Percentiles rank a stretch among this genome's conserved stretches.
Conservation (phyloP, 2,113 vertebrate genomes). For the Brevimyrus niger region DNA sequence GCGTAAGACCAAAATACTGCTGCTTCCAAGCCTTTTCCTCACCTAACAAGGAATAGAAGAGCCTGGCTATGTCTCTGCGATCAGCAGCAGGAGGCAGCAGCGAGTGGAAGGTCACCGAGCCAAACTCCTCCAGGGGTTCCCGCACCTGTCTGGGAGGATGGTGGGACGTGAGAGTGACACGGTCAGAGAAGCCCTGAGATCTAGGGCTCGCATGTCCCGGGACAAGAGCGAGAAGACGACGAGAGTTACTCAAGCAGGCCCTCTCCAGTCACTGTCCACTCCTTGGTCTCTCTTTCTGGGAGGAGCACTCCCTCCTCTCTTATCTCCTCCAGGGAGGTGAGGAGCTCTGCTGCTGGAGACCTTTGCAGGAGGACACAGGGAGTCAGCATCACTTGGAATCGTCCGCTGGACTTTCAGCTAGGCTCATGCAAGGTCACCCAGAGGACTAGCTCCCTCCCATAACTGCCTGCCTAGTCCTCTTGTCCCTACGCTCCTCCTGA, state of each 20-base stretch:
- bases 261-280: background rate
- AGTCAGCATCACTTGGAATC: too few relatives aligned
- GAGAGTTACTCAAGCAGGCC: conserved; percentile 2
- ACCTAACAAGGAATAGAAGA: conserved; percentile 48
- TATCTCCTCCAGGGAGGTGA: background rate
- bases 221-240: background rate
- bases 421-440: background rate
- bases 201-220: background rate
- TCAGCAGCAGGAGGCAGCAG: conserved; percentile 41
- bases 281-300: background rate
- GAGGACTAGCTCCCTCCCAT: background rate
- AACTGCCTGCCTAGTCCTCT: background rate
- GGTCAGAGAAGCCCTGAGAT: background rate
- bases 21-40: background rate
- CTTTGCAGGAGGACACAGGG: background rate
- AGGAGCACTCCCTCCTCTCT: background rate
- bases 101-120: conserved; percentile 41
- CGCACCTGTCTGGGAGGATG: conserved; percentile 31
- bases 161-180: background rate
- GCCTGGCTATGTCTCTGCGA: conserved; percentile 37
- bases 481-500: background rate
- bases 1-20: background rate
- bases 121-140: conserved; percentile 37
- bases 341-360: background rate
- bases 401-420: background rate